These are phyloP conservation scores for Drosophila dives DNA, from an alignment of 2,888 invertebrate genomes.

Conservation along the genomic window DNA sequence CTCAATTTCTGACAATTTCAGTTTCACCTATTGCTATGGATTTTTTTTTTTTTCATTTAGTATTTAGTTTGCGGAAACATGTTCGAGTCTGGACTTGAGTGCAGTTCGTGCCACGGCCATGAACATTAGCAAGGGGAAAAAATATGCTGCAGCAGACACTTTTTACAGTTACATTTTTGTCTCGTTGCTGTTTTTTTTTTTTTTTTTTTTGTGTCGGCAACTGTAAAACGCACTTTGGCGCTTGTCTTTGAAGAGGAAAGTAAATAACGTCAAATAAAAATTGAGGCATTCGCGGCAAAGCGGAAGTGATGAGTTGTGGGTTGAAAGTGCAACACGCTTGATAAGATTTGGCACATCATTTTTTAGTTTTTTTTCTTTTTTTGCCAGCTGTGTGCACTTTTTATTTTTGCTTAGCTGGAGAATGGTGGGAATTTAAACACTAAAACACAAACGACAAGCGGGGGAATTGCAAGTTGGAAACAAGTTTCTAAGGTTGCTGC, in stretches of 20 bases:
- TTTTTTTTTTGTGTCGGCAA: slow-evolving; percentile 2
- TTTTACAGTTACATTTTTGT: slow-evolving; percentile 11
- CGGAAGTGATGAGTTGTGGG: slow-evolving; percentile 43
- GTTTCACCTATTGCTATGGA: slow-evolving; percentile 8
- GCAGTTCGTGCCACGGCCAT: slow-evolving; percentile 40
- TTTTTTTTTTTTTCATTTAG: not conserved
- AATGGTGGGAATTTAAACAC: slow-evolving; percentile 28
- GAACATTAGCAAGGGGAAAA: slow-evolving; percentile 20
- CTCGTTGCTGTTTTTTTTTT: slow-evolving; percentile 1
- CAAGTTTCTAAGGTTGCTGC: slow-evolving; percentile 33
- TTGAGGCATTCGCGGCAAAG: slow-evolving; percentile 21
- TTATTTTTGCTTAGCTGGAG: slow-evolving; percentile 12
- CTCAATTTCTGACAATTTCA: slow-evolving; percentile 8
- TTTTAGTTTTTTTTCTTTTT: not conserved
- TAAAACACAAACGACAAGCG: slow-evolving; percentile 41
- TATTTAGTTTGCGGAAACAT: slow-evolving; percentile 44
- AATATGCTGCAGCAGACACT: slow-evolving; percentile 16
- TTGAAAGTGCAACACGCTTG: slow-evolving; percentile 37
- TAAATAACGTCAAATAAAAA: slow-evolving; percentile 39
- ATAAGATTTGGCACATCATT: slow-evolving; percentile 33
- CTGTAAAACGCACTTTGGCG: slow-evolving; percentile 34
- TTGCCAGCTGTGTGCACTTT: not conserved
- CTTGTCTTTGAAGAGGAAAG: slow-evolving; percentile 29
- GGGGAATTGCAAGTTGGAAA: slow-evolving; percentile 33
- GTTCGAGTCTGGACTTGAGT: slow-evolving; percentile 10